Base-by-base conservation (phyloP, 2,113 vertebrate genomes). In the Phylloscopus whistleri region DNA sequence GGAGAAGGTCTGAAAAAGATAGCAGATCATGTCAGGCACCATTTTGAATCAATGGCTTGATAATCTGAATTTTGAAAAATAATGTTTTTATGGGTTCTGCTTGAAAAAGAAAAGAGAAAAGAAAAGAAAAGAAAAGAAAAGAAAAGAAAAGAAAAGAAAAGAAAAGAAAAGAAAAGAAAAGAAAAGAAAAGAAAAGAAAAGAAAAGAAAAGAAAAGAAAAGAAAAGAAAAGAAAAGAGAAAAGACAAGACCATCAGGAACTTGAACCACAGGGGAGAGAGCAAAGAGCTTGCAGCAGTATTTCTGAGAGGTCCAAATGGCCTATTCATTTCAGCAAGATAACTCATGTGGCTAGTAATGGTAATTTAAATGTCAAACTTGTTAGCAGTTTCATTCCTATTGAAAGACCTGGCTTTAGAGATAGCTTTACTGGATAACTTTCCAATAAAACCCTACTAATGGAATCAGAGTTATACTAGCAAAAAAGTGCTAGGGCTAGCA, bases 391-490 rank as follows among this genome's bases (percentile, higher is more conserved):
- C 73, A 91, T 82, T 93, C 41, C 89, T 79, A 84, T 82, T 94
- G 67, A 95, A 97, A 95, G 81, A 68, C 74, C 70, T 76, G 93
- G 93, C 87, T 97, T 97, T 96, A 85, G 11, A 1, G 91, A 87
- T 79, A 94, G 96, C 91, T 96, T 97, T 97, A 78, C 80, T 46
- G 89, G 84, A 95, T 87, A 94, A 64, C 87, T 89, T 84, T 89
- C 64, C 1, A 18, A 84, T 92, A 91, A 93, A 95, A 87, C 93
- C 93, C 78, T 77, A 91, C 35, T 93, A 95, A 95, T 85, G n/a
- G 78, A 95, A 94, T 93, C 67, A 73, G 59, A 48, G 84, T 90
- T 94, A 91, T 80, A 94, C 80, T 83, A 87, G 89, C 84, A 91
- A 94, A 94, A 95, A 95, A 95, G 67, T 93, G 91, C 95, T 91